A percentile compares a stretch with the other conserved stretches of the same genome.
Conservation (phyloP, 2,797 vertebrate species). For the Toxotes lorentzi region DNA sequence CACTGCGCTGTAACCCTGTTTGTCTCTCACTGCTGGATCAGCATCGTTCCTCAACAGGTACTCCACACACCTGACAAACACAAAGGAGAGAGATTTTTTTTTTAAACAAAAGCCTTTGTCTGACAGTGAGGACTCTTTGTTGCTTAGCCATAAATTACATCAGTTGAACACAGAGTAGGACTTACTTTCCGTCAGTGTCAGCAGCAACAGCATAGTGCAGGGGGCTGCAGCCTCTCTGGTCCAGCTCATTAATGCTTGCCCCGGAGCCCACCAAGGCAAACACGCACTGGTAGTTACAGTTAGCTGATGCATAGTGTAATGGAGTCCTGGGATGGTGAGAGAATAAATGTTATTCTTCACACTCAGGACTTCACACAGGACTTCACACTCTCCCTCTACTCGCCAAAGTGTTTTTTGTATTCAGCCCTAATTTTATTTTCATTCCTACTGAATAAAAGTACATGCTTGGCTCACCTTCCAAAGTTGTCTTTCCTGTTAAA, state of each 20-base stretch:
- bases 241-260: slow-evolving; percentile 94
- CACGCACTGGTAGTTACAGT: slow-evolving; percentile 98
- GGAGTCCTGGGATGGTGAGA: slow-evolving; percentile 86
- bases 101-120: background rate
- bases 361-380: no score
- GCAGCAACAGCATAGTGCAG: slow-evolving; percentile 96
- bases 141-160: background rate
- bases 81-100: background rate
- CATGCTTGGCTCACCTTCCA: slow-evolving; percentile 87
- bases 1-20: slow-evolving; percentile 94
- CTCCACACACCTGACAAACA: slow-evolving; percentile 91
- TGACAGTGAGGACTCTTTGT: slow-evolving; percentile 3
- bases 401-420: background rate
- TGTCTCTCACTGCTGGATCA: slow-evolving; percentile 93
- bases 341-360: background rate
- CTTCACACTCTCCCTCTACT: background rate
- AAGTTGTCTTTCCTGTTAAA: slow-evolving; percentile 97
- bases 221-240: slow-evolving; percentile 94
- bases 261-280: slow-evolving; percentile 98
- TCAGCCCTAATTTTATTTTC: background rate
- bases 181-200: slow-evolving; percentile 96
- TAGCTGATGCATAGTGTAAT: slow-evolving; percentile 97
- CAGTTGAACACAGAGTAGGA: slow-evolving; percentile 27
- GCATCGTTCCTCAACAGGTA: slow-evolving; percentile 96
- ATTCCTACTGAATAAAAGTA: background rate